These are phyloP conservation scores for Hyles lineata DNA, from an alignment of 2,888 invertebrate species.

Conservation along the genomic window DNA sequence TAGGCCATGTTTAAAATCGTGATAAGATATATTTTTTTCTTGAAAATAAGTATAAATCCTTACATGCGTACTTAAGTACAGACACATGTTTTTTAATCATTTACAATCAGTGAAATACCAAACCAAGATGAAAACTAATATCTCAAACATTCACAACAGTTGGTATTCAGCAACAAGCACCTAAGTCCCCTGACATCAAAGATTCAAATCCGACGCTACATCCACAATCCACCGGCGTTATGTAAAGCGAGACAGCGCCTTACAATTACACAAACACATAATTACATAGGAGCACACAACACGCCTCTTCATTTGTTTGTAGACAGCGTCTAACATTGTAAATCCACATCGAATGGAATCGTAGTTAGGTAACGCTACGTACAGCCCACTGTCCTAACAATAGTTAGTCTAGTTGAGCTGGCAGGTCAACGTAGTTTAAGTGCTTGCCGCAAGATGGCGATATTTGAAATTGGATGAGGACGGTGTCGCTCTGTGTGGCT, in stretches of 20 bases:
- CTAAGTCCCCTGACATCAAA: too few relatives aligned
- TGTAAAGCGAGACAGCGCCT: background rate
- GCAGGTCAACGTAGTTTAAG: background rate
- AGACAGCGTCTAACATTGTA: background rate
- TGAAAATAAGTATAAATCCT: too few relatives aligned
- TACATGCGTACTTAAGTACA: too few relatives aligned
- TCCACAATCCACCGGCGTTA: background rate
- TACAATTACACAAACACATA: slow-evolving; percentile 1
- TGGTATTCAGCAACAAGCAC: too few relatives aligned
- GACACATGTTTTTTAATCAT: too few relatives aligned
- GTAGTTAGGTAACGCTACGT: background rate
- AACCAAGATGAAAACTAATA: too few relatives aligned
- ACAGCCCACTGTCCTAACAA: background rate
- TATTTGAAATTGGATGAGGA: background rate
- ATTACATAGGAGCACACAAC: background rate
- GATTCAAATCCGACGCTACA: background rate
- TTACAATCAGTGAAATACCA: too few relatives aligned
- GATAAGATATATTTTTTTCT: too few relatives aligned
- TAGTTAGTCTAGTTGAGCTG: background rate
- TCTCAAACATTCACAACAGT: too few relatives aligned
- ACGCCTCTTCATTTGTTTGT: background rate
- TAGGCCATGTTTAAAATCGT: too few relatives aligned
- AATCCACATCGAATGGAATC: slow-evolving; percentile 6
- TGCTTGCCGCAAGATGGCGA: background rate
- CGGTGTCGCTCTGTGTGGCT: background rate